Percentiles rank a stretch among this genome's conserved stretches.
phyloP scores from a whole-genome alignment of 2,797 vertebrate genomes.

The Cirrhinus molitorella region DNA sequence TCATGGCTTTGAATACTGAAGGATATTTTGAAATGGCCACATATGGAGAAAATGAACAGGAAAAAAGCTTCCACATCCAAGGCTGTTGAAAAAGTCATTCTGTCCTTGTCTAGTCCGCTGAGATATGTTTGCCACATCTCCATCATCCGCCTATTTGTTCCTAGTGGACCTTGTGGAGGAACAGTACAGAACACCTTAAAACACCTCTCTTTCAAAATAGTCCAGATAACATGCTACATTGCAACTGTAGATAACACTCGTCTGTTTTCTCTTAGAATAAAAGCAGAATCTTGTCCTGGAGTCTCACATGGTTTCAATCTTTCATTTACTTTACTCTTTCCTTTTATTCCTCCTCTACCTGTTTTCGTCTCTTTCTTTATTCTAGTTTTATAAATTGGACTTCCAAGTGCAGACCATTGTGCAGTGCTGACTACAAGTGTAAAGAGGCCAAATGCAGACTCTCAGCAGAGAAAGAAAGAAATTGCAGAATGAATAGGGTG shows the following conservation, averaged over 20 bases:
- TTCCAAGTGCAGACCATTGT: slow-evolving; percentile 18
- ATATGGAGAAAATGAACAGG: background rate
- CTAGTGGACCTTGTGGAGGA: background rate
- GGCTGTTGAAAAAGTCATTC: background rate
- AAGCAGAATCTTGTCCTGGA: slow-evolving; percentile 11
- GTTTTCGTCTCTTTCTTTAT: slow-evolving; percentile 33
- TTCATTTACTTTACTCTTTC: slow-evolving; percentile 5
- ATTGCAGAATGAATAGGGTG: slow-evolving; percentile 14
- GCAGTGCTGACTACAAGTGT: slow-evolving; percentile 26
- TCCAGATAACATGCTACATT: background rate
- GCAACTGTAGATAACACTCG: background rate
- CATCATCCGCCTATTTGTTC: background rate
- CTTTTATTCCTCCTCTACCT: slow-evolving; percentile 18
- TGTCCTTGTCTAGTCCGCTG: slow-evolving; percentile 10
- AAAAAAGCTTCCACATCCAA: background rate
- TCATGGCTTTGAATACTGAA: background rate
- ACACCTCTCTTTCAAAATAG: background rate
- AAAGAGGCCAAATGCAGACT: background rate
- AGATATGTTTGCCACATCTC: background rate
- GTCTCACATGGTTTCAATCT: slow-evolving; percentile 21
- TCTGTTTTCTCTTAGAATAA: background rate
- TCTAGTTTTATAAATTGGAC: slow-evolving; percentile 40
- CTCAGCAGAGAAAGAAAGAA: slow-evolving; percentile 10
- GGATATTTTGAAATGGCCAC: background rate
- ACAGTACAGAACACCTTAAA: background rate